Base-by-base conservation (phyloP, 2,113 vertebrate species). In the Pavo muticus region DNA sequence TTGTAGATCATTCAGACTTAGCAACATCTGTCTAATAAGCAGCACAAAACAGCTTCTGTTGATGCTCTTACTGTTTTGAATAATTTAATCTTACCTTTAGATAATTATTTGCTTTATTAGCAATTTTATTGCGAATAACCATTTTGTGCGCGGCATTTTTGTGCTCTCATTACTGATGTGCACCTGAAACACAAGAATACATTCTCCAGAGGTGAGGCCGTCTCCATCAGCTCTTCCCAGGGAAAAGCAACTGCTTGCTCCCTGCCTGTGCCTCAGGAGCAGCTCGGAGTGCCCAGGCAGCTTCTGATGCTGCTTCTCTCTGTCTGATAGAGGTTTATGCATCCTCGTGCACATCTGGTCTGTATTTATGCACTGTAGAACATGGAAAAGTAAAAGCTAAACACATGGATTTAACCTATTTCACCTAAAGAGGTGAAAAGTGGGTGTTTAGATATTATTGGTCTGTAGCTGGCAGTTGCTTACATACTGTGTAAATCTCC, bases 401-500 rank as follows among this genome's bases (percentile, higher is more conserved):
- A 71, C 60, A 78, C 78, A 73, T 1, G 45, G 92, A 70, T 39
- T 81, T 89, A 70, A 70, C 39, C 52, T 47, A 52, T 68, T 92
- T 84, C 52, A 74, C 70, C 87, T 91, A 76, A 91, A 90, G 91
- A 96, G 87, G 84, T 96, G 94, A 94, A 91, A 97, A 97, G 85
- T 91, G 37, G 69, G 83, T 96, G 93, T 94, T 94, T 57, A 73
- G 84, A 8, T 74, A 91, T 96, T 95, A 85, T 72, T 75, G 40
- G 68, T 84, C 84, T 94, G 70, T 90, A 72, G 80, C 67, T 94
- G 87, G 88, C 70, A 81, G 82, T 76, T 39, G 5, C 16, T 35
- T 10, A 54, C 8, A 73, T 32, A 4, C 44, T 9, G 37, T 44
- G 54, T 69, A 93, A 94, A 93, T 78, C 82, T 71, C 72, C 39